Evolutionary conservation across 2,888 invertebrate species (phyloP), one percentile per base, ranked within the genome.

Genomic region (Eretmocerus hayati): DNA sequence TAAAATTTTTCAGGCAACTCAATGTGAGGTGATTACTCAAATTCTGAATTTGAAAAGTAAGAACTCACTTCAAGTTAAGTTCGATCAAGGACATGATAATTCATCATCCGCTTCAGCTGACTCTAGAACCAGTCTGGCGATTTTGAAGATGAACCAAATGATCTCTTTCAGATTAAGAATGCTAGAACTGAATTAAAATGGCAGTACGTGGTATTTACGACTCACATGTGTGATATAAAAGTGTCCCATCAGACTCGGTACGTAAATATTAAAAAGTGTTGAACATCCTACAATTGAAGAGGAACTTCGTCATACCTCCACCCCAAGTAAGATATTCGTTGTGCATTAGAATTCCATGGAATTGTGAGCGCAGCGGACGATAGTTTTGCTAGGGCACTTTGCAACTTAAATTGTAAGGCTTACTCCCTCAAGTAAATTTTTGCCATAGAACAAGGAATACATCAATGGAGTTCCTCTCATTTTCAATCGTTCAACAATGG

Each of bases 161-260:
- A 19, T 38, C 50, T 50, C 50, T 46, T 53, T 50, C 53, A 53
- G 44, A 48, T 50, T 50, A 42, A 46, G 40, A 46, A 50, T 48
- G 46, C 22, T 46, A 53, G 46, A 43, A 51, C 46, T 32, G 42
- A 50, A 48, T 50, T 20, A 23, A 53, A 53, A 53, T 53, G 53
- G 45, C 53, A 50, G 50, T 53, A 45, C 46, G 45, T 53, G 45
- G 48, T 50, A 50, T 45, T 46, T 53, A 50, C 50, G 53, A 48
- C 53, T 50, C 50, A 42, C 11, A 47, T 50, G 42, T 48, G 43
- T 46, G 50, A 47, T 48, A 13, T 18, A 21, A 50, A 48, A 22
- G 22, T 41, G 36, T 31, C 33, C 45, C 23, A 48, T 42, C 50
- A 22, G 43, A 43, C 38, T 39, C 37, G 41, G 42, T 37, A 53